These are phyloP conservation scores for Chaetura pelagica DNA, from an alignment of 2,113 vertebrate species.

Conservation along the genomic window DNA sequence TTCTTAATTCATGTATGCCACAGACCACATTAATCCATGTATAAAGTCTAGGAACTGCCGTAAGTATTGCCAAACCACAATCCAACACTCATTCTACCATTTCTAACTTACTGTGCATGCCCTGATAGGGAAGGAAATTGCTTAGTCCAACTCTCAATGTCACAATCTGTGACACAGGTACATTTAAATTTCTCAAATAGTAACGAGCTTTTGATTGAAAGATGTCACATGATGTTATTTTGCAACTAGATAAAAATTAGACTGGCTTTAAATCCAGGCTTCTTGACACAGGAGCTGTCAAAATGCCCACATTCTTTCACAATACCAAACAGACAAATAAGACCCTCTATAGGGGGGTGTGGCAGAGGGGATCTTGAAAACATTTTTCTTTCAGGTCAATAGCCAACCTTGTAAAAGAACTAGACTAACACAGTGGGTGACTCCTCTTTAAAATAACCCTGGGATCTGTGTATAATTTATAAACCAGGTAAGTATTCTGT, in stretches of 20 bases:
- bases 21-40: accelerated
- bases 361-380: neutral
- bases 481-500: neutral
- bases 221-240: neutral
- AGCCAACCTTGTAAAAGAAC: neutral
- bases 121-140: neutral
- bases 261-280: neutral
- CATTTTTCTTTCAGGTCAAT: neutral
- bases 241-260: neutral
- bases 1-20: neutral
- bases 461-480: neutral
- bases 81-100: accelerated
- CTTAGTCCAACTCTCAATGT: neutral
- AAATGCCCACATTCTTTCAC: neutral
- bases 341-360: accelerated
- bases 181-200: neutral
- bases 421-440: neutral
- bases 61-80: accelerated
- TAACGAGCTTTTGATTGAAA: neutral
- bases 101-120: neutral
- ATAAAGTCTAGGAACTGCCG: neutral
- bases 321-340: neutral
- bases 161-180: neutral
- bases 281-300: neutral
- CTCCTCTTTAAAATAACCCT: neutral